Percentiles rank a stretch among this genome's conserved stretches.
Evolutionary conservation across 1,140 invertebrate genomes (phyloP).

Genomic region (Drosophila gunungcola): DNA sequence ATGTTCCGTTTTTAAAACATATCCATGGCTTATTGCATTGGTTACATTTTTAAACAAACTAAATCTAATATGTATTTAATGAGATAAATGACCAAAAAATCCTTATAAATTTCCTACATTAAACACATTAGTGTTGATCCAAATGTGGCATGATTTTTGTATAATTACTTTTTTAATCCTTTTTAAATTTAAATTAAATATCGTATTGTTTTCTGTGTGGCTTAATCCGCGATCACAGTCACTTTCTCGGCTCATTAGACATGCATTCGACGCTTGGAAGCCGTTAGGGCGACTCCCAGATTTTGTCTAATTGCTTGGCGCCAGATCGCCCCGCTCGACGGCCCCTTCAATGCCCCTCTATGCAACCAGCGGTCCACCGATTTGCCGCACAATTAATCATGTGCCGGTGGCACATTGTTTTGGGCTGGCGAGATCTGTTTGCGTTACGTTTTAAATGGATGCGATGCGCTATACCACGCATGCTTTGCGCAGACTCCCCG

Average conservation of each 20-base stretch:
- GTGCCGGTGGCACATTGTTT: slow-evolving; percentile 51
- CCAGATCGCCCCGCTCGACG: slow-evolving; percentile 15
- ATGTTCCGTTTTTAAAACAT: no score
- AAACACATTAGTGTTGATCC: no score
- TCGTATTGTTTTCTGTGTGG: slow-evolving; percentile 13
- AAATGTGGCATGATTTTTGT: no score
- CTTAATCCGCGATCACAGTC: slow-evolving; percentile 27
- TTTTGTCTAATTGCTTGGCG: slow-evolving; percentile 79
- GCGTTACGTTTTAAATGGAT: slow-evolving; percentile 77
- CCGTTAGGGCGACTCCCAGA: slow-evolving; percentile 69
- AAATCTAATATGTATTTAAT: no score
- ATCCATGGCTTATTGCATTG: no score
- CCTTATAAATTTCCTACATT: no score
- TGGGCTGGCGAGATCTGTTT: slow-evolving; percentile 49
- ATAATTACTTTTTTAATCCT: no score
- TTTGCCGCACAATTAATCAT: slow-evolving; percentile 72
- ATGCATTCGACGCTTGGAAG: slow-evolving; percentile 72
- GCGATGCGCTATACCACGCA: slow-evolving; percentile 20
- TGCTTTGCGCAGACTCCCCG: slow-evolving; percentile 33
- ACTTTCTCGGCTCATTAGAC: slow-evolving; percentile 79
- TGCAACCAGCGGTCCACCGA: slow-evolving; percentile 14
- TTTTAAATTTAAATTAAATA: no score
- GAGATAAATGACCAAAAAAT: no score
- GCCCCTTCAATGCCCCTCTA: neutral
- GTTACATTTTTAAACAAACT: no score